phyloP scores from a whole-genome alignment of 2,113 vertebrate species.

The Pteruthius melanotis region DNA sequence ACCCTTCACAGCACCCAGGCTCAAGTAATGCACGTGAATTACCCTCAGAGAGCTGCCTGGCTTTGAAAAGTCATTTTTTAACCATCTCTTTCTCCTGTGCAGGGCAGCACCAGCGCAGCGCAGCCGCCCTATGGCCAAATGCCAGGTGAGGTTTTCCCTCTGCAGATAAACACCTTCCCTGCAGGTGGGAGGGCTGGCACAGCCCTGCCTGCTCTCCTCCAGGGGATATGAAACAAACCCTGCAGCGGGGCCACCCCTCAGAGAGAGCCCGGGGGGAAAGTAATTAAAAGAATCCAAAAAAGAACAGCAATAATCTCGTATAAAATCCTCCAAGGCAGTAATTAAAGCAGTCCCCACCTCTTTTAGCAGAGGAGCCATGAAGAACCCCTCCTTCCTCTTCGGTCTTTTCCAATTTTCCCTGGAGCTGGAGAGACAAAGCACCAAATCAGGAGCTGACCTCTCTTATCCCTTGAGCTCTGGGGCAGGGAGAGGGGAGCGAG shows the following conservation, averaged over 20 bases:
- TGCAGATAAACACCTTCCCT: background rate
- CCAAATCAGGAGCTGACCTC: background rate
- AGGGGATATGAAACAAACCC: background rate
- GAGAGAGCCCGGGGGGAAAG: background rate
- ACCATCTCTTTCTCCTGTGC: conserved; percentile 29
- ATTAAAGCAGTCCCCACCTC: background rate
- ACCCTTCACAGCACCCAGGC: background rate
- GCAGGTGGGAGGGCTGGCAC: background rate
- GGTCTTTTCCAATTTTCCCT: background rate
- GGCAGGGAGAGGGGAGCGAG: background rate
- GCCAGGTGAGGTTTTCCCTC: conserved; percentile 78
- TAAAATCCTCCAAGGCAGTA: background rate
- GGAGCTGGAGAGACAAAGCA: background rate
- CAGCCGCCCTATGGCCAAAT: conserved; percentile 78
- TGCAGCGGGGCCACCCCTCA: background rate
- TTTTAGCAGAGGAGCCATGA: background rate
- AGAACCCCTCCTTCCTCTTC: background rate
- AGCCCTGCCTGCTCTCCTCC: background rate
- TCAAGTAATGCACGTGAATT: background rate
- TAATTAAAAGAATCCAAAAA: background rate
- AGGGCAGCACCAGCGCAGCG: conserved; percentile 72
- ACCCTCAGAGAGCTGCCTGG: background rate
- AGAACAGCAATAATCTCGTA: background rate
- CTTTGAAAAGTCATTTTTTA: background rate
- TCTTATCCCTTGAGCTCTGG: background rate